Evolutionary conservation across 2,888 invertebrate genomes (phyloP).

Genomic region (Endomychus coccineus): DNA sequence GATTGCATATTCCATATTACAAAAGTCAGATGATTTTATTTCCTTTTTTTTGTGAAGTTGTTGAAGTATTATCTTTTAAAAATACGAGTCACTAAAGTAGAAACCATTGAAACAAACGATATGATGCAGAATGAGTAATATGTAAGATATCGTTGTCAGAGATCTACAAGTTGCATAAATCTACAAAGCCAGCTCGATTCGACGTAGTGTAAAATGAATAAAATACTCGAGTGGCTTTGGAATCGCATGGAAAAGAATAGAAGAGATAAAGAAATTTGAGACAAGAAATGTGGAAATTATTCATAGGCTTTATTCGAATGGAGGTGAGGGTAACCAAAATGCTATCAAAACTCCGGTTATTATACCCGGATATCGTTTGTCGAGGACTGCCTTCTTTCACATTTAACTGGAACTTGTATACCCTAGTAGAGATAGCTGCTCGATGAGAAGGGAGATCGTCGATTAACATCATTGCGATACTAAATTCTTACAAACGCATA

Average conservation of each 20-base stretch:
- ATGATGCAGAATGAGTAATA: constrained; percentile 9
- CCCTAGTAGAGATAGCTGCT: no score
- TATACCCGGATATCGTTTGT: constrained; percentile 41
- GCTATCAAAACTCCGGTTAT: constrained; percentile 38
- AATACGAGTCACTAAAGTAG: not conserved
- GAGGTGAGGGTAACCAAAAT: constrained; percentile 36
- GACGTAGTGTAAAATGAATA: constrained; percentile 37
- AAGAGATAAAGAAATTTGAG: constrained; percentile 41
- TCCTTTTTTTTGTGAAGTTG: not conserved
- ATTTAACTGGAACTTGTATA: no score
- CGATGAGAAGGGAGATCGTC: no score
- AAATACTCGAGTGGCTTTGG: constrained; percentile 35
- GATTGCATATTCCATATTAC: no score
- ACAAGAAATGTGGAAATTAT: constrained; percentile 43
- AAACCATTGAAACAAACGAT: not conserved
- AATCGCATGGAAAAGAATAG: constrained; percentile 33
- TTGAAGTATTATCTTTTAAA: not conserved
- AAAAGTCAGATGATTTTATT: no score
- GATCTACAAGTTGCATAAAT: constrained; percentile 24
- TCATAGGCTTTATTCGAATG: constrained; percentile 40
- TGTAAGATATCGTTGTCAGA: constrained; percentile 22
- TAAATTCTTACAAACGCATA: no score
- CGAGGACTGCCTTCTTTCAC: no score
- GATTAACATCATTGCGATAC: no score
- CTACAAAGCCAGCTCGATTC: constrained; percentile 23